These are phyloP conservation scores for Crypturellus undulatus DNA, from an alignment of 2,113 vertebrate species.

Conservation along the genomic window DNA sequence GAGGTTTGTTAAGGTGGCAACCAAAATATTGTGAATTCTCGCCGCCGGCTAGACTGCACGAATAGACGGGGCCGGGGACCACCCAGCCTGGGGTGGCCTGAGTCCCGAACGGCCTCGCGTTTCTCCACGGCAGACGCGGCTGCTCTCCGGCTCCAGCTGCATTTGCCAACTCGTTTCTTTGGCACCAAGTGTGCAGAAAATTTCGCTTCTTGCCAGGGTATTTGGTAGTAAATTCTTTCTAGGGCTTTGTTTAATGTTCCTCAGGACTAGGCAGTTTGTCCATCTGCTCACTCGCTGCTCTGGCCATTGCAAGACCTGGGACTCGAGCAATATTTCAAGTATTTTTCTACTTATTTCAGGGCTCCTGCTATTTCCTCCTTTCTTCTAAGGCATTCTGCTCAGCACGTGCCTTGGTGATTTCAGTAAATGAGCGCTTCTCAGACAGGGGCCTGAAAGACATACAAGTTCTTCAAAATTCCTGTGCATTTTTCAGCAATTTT, in stretches of 20 bases:
- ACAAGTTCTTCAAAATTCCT: neutral
- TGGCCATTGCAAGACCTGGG: neutral
- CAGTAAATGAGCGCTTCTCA: neutral
- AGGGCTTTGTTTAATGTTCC: neutral
- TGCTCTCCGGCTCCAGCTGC: neutral
- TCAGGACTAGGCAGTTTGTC: neutral
- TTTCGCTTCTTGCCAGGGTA: neutral
- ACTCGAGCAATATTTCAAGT: neutral
- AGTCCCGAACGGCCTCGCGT: neutral
- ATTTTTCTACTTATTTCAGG: neutral
- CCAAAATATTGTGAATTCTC: neutral
- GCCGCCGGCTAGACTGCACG: neutral
- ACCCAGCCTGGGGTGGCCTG: conserved; percentile 39
- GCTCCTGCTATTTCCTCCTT: neutral
- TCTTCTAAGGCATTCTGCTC: neutral
- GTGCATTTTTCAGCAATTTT: neutral
- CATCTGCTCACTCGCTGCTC: neutral
- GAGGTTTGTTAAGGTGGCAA: conserved; percentile 23
- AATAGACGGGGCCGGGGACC: neutral
- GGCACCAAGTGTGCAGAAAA: neutral
- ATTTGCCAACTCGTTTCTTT: neutral
- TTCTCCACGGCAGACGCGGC: neutral
- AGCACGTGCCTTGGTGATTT: neutral
- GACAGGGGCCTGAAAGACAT: neutral
- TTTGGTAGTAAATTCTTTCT: neutral